A percentile compares a stretch with the other conserved stretches of the same genome.
Evolutionary conservation across 2,113 vertebrate genomes (phyloP).

Genomic region (Patagioenas fasciata): DNA sequence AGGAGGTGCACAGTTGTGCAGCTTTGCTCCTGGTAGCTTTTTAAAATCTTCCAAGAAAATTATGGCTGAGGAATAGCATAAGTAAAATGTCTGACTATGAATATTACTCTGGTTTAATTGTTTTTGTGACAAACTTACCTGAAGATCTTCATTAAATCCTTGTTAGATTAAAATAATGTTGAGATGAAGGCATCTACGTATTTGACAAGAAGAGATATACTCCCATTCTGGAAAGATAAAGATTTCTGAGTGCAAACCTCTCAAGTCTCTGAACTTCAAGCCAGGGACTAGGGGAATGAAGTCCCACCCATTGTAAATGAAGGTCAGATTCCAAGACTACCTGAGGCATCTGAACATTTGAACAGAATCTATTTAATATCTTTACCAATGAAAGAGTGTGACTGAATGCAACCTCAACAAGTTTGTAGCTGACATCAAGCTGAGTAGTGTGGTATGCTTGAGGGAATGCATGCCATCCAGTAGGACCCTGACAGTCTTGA

Average conservation of each 20-base stretch:
- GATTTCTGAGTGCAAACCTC: background rate
- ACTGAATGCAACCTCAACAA: background rate
- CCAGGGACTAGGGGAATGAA: background rate
- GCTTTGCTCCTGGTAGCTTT: background rate
- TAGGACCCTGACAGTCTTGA: background rate
- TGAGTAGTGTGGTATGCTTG: background rate
- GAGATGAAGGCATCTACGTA: background rate
- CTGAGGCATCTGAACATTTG: background rate
- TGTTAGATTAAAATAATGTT: background rate
- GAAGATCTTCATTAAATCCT: background rate
- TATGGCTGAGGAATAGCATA: background rate
- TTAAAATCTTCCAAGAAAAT: background rate
- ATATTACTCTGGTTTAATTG: background rate
- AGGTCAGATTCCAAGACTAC: background rate
- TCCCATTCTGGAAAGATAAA: background rate
- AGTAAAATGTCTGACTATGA: background rate
- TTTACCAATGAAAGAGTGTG: background rate
- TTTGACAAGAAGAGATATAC: background rate
- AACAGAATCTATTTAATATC: background rate
- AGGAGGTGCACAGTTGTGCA: background rate
- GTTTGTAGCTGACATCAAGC: background rate
- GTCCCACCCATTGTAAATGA: accelerated
- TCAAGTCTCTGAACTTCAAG: background rate
- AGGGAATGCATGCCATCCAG: background rate
- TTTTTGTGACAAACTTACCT: background rate